These are phyloP conservation scores for Scelioninae gen. 2 DNA, from an alignment of 2,888 invertebrate species.

Conservation along the genomic window DNA sequence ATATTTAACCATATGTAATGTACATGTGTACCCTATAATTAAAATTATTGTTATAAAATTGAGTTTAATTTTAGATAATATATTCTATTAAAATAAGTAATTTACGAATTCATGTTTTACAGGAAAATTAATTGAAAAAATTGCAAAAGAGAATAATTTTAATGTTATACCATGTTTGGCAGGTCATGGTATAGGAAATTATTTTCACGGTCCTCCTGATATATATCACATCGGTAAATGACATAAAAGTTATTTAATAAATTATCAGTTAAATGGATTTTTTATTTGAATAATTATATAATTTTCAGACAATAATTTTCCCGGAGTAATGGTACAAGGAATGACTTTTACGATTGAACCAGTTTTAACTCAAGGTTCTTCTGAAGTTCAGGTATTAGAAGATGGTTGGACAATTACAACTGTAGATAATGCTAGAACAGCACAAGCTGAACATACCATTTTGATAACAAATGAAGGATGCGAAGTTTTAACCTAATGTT, in stretches of 20 bases:
- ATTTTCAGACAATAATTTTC: too few species aligned
- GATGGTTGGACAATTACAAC: slow-evolving; percentile 30
- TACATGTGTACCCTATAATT: too few species aligned
- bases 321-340: slow-evolving; percentile 22
- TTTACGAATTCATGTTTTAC: too few species aligned
- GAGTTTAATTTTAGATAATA: too few species aligned
- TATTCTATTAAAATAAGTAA: too few species aligned
- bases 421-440: slow-evolving; percentile 23
- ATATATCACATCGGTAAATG: slow-evolving; percentile 12
- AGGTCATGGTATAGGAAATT: slow-evolving; percentile 32
- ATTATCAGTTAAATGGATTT: too few species aligned
- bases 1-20: too few species aligned
- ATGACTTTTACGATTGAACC: slow-evolving; percentile 40
- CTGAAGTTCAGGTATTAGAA: slow-evolving; percentile 16
- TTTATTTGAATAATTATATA: too few species aligned
- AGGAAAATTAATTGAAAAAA: slow-evolving; percentile 27
- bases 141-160: slow-evolving; percentile 24
- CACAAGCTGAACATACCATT: slow-evolving; percentile 32
- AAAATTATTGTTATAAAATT: too few species aligned
- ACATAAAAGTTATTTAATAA: too few species aligned
- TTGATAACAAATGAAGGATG: slow-evolving; percentile 29
- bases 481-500: too few species aligned
- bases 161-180: slow-evolving; percentile 22
- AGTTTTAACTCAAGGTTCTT: slow-evolving; percentile 22
- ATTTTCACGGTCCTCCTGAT: slow-evolving; percentile 31